These are phyloP conservation scores for Caiman crocodilus DNA, from an alignment of 2,797 vertebrate species.

Conservation along the genomic window DNA sequence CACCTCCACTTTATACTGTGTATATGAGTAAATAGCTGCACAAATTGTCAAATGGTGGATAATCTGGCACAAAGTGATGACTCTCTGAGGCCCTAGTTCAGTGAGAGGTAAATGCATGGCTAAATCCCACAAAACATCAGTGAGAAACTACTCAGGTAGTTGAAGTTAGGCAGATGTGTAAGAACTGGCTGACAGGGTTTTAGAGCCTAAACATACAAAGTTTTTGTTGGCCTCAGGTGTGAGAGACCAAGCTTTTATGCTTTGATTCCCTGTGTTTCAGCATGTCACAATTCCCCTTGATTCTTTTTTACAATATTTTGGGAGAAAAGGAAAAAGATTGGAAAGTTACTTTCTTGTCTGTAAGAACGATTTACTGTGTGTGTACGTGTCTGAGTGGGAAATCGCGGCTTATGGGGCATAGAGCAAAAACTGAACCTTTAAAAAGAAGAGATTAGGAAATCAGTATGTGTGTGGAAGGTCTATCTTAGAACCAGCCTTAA, in stretches of 20 bases:
- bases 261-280: rapidly evolving
- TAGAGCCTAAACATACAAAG: rapidly evolving
- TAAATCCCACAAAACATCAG: neutral
- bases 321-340: neutral
- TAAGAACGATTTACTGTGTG: slow-evolving; percentile 1
- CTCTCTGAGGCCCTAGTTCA: neutral
- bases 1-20: neutral
- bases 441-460: slow-evolving; percentile 36
- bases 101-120: neutral
- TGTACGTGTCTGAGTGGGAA: neutral
- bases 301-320: neutral
- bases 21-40: neutral
- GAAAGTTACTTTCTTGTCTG: neutral
- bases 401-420: neutral
- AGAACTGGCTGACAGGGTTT: neutral
- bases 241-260: rapidly evolving
- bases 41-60: neutral
- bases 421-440: neutral
- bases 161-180: neutral
- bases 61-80: neutral
- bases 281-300: neutral
- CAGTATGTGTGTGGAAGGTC: slow-evolving; percentile 22
- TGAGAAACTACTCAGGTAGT: neutral
- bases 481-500: too few relatives aligned
- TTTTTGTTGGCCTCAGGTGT: rapidly evolving